Evolutionary conservation across 2,797 vertebrate species (phyloP).

Genomic region (Anomalospiza imberbis): DNA sequence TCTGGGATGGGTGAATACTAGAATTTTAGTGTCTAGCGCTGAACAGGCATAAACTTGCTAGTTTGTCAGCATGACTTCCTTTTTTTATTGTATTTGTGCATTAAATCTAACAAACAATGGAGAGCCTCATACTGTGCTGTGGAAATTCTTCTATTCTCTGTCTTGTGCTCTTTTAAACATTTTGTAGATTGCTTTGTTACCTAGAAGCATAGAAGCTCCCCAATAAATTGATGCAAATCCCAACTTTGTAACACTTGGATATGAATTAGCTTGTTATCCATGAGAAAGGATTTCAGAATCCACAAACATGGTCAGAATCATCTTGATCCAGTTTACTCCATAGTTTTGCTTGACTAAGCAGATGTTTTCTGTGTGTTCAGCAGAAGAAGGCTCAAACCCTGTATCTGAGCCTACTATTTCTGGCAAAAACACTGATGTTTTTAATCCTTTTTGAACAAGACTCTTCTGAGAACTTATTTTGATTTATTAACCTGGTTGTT

Average conservation of each 20-base stretch:
- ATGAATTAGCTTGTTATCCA: neutral
- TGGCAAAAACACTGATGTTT: neutral
- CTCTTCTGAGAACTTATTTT: neutral
- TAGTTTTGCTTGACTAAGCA: neutral
- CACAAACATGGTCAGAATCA: neutral
- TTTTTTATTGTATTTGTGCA: neutral
- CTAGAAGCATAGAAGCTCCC: neutral
- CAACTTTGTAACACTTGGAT: neutral
- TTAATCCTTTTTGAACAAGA: neutral
- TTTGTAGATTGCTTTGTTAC: neutral
- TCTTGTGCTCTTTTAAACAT: neutral
- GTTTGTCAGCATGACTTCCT: neutral
- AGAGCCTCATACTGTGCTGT: neutral
- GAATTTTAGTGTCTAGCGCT: neutral
- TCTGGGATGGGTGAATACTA: neutral
- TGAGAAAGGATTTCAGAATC: neutral
- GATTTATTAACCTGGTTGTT: slow-evolving; percentile 8
- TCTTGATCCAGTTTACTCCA: neutral
- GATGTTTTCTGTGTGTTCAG: slow-evolving; percentile 2
- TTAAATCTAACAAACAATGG: neutral
- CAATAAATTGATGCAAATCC: neutral
- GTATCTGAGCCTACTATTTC: neutral
- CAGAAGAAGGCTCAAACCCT: slow-evolving; percentile 11
- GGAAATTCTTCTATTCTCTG: neutral
- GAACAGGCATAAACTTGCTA: neutral